A percentile compares a stretch with the other conserved stretches of the same genome.
phyloP scores from a whole-genome alignment of 2,888 invertebrate species.

The Andrena flavipes region DNA sequence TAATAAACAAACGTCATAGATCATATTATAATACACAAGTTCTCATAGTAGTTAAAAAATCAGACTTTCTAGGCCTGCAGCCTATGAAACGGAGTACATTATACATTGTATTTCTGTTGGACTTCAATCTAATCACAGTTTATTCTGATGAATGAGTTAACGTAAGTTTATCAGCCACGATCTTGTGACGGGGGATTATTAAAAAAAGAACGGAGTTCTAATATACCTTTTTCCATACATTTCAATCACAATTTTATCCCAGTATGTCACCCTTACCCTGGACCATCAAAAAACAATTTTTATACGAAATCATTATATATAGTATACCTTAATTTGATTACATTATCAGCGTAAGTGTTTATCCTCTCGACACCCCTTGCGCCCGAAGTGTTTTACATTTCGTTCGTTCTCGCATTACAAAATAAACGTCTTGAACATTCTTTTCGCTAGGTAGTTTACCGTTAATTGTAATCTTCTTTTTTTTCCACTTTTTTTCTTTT shows the following conservation, averaged over 20 bases:
- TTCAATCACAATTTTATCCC: conserved; percentile 71
- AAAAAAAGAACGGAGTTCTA: conserved; percentile 73
- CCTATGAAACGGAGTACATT: conserved; percentile 79
- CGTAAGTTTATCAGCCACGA: conserved; percentile 77
- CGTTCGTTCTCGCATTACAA: conserved; percentile 19
- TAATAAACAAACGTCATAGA: conserved; percentile 83
- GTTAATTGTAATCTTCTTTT: conserved; percentile 7
- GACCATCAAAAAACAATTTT: conserved; percentile 51
- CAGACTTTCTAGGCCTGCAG: conserved; percentile 84
- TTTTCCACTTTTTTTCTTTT: not conserved
- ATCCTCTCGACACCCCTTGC: not conserved
- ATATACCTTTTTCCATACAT: conserved; percentile 70
- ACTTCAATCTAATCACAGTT: conserved; percentile 82
- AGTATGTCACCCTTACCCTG: conserved; percentile 66
- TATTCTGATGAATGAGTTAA: conserved; percentile 81
- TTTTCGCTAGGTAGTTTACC: not conserved
- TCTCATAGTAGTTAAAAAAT: conserved; percentile 83
- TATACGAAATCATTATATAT: conserved; percentile 37
- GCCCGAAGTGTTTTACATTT: conserved; percentile 13
- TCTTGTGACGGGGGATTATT: conserved; percentile 69
- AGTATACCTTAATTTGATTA: conserved; percentile 30
- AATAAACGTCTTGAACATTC: conserved; percentile 32
- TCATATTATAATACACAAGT: conserved; percentile 82
- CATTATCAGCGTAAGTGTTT: conserved; percentile 21
- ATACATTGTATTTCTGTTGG: conserved; percentile 76